These are phyloP conservation scores for Lithodes maja DNA, from an alignment of 2,888 invertebrate species.

Conservation along the genomic window DNA sequence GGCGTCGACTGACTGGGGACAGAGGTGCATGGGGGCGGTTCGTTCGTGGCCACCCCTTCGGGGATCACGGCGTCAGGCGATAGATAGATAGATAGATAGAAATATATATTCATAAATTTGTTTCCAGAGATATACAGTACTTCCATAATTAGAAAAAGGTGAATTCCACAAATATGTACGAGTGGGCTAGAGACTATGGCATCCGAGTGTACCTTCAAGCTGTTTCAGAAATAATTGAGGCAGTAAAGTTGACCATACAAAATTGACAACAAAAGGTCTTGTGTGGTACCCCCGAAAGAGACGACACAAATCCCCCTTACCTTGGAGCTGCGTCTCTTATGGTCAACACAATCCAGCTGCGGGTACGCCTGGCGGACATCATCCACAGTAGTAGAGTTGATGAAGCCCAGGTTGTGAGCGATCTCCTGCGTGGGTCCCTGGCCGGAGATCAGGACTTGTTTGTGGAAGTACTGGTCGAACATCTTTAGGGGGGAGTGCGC, in stretches of 20 bases:
- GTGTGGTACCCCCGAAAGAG: not conserved
- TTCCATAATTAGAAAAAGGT: no score
- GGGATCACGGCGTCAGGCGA: no score
- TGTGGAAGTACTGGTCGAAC: constrained; percentile 80
- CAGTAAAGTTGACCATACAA: not conserved
- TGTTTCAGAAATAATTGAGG: no score
- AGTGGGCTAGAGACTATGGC: no score
- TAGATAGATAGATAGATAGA: no score
- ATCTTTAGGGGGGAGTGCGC: constrained; percentile 81
- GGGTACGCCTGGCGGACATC: constrained; percentile 79
- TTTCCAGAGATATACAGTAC: no score
- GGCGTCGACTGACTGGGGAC: no score
- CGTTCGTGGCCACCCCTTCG: no score
- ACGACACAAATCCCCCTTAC: constrained; percentile 2
- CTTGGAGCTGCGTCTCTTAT: constrained; percentile 73
- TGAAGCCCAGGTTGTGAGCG: constrained; percentile 79
- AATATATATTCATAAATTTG: no score
- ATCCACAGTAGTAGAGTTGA: constrained; percentile 79
- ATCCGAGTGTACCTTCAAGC: no score
- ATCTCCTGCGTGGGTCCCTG: constrained; percentile 77
- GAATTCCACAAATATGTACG: no score
- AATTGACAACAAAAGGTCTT: not conserved
- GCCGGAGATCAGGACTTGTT: constrained; percentile 79
- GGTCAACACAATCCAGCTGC: constrained; percentile 79
- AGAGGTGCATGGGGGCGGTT: no score